These are phyloP conservation scores for Lerista edwardsae DNA, from an alignment of 2,797 vertebrate genomes.

Conservation along the genomic window DNA sequence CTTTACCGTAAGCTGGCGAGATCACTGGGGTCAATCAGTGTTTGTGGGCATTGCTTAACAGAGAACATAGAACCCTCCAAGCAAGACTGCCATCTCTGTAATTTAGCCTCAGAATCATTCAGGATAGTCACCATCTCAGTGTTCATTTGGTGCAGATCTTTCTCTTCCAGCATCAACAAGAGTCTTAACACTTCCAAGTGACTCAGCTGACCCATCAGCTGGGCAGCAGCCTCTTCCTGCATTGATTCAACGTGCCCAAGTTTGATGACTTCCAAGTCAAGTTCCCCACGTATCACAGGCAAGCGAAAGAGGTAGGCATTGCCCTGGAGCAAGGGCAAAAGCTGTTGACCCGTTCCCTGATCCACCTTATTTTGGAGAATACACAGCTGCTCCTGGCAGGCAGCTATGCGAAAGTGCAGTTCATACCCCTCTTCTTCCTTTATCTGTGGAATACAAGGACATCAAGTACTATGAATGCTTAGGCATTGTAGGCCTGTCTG, in stretches of 20 bases:
- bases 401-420: background rate
- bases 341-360: background rate
- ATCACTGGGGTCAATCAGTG: constrained; percentile 46
- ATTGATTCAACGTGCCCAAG: background rate
- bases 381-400: background rate
- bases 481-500: background rate
- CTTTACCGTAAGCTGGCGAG: constrained; percentile 44
- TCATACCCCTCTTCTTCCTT: rapidly evolving
- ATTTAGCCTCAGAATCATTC: background rate
- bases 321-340: constrained; percentile 41
- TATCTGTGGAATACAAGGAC: constrained; percentile 7
- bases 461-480: background rate
- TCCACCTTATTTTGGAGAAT: rapidly evolving
- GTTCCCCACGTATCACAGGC: constrained; percentile 24
- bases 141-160: constrained; percentile 42
- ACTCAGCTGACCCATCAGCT: constrained; percentile 39
- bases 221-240: background rate
- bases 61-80: constrained; percentile 12
- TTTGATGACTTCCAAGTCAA: background rate
- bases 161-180: constrained; percentile 34
- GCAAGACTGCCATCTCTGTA: constrained; percentile 6
- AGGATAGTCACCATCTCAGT: background rate
- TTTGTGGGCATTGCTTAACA: rapidly evolving
- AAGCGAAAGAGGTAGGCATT: rapidly evolving
- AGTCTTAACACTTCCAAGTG: constrained; percentile 52